Evolutionary conservation across 2,797 vertebrate species (phyloP), one percentile per base, ranked within the genome.

Genomic region (Peromyscus aztecus): DNA sequence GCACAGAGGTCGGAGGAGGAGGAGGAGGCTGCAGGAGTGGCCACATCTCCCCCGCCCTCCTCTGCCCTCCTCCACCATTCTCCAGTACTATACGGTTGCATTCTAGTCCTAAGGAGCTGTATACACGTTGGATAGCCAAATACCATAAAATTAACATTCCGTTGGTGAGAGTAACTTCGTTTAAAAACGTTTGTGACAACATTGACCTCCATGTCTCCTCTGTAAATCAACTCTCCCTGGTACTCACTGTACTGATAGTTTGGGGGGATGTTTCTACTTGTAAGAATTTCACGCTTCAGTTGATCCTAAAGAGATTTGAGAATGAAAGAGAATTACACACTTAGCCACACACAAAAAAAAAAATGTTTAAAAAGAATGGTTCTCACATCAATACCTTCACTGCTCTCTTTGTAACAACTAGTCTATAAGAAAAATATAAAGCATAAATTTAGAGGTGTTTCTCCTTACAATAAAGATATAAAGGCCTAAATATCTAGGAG

Each of bases 181-280:
- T 24, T 75, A 37, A 94, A 89, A 91, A 95, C 23, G 3, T 43
- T 27, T 61, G 65, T 46, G 75, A 83, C 84, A 84, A 59, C 61
- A 95, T 77, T 90, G 82, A 71, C 93, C 61, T 75, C 40, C 65
- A 84, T 43, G 6, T 85, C 71, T 71, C 34, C 94, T 69, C 34
- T 55, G 73, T 37, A 67, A 91, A 87, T 90, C 87, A 94, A 94
- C 29, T 78, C 86, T 91, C 77, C 90, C 12, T 71, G 90, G 73
- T 97, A 99, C 99, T 99, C 99, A 99, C 99, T 98, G n/a, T 99
- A 99, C 69, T 99, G 98, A 93, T 98, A 98, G 77, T 98, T 96
- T 93, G 94, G 94, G 52, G 96, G 96, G 49, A 98, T 97, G 86
- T 95, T 95, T 75, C 52, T 96, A 92, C 98, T 89, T 77, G 90